Conservation (phyloP, 2,888 invertebrate genomes). For the Drosophila barbarae region DNA sequence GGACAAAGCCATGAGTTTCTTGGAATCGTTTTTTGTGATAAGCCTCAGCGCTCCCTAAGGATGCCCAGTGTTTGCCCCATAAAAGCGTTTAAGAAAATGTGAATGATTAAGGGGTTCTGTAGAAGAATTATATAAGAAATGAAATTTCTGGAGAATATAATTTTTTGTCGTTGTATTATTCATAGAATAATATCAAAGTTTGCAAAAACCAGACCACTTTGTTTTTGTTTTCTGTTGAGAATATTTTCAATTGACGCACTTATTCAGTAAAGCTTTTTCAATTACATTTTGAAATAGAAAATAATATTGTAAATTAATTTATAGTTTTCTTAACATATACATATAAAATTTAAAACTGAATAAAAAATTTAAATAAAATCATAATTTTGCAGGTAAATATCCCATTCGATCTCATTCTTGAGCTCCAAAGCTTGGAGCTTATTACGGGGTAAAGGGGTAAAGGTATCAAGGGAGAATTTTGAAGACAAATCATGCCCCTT, state of each 20-base stretch:
- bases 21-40: constrained; percentile 55
- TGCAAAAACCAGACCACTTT: background rate
- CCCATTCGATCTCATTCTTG: constrained; percentile 39
- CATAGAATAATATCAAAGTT: background rate
- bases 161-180: background rate
- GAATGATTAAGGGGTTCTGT: background rate
- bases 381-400: constrained; percentile 27
- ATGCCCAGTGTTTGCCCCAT: constrained; percentile 40
- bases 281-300: background rate
- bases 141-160: background rate
- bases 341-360: background rate
- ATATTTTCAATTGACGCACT: background rate
- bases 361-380: no score
- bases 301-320: background rate
- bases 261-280: no score
- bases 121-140: no score
- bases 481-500: constrained; percentile 70
- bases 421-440: constrained; percentile 3
- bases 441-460: background rate
- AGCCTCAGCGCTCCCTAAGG: constrained; percentile 46
- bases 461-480: constrained; percentile 35
- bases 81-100: constrained; percentile 1
- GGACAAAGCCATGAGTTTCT: constrained; percentile 65
- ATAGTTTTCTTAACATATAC: background rate
- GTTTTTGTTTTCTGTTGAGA: background rate